Percentiles rank a stretch among this genome's conserved stretches.
Evolutionary conservation across 1,140 invertebrate species (phyloP).

Genomic region (Saxidomus purpurata): DNA sequence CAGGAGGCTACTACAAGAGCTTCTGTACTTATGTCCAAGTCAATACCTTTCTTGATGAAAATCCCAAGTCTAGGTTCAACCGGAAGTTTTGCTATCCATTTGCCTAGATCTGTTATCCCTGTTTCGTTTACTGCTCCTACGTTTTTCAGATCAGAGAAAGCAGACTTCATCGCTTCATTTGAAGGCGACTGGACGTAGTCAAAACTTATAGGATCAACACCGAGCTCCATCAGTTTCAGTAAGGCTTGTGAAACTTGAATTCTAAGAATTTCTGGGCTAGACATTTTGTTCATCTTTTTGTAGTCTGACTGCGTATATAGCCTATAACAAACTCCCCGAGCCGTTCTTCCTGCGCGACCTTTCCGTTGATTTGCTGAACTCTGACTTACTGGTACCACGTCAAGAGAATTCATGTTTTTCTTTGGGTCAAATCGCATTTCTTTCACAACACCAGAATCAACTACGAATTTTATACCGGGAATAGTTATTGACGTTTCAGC

Average conservation of each 20-base stretch:
- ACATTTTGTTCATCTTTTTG: constrained; percentile 70
- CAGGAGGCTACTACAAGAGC: constrained; percentile 78
- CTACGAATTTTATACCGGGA: constrained; percentile 82
- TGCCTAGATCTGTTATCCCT: constrained; percentile 82
- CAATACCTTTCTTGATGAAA: constrained; percentile 73
- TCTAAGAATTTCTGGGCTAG: constrained; percentile 82
- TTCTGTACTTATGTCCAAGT: constrained; percentile 89
- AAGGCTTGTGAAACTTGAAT: constrained; percentile 80
- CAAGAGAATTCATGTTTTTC: constrained; percentile 77
- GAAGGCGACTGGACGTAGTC: constrained; percentile 82
- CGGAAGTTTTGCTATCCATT: constrained; percentile 81
- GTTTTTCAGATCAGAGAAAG: constrained; percentile 71
- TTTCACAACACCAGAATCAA: constrained; percentile 85
- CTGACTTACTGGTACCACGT: constrained; percentile 75
- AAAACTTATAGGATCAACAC: constrained; percentile 77
- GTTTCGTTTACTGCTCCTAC: constrained; percentile 75
- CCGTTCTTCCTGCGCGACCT: constrained; percentile 83
- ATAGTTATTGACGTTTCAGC: constrained; percentile 86
- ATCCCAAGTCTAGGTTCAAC: constrained; percentile 78
- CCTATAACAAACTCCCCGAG: constrained; percentile 80
- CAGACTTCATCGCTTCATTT: constrained; percentile 70
- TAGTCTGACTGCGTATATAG: constrained; percentile 80
- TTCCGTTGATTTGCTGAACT: constrained; percentile 84
- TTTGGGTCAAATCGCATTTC: constrained; percentile 82
- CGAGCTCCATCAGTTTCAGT: constrained; percentile 79